Evolutionary conservation across 2,888 invertebrate species (phyloP), one percentile per base, ranked within the genome.

Genomic region (Melanotus villosus): DNA sequence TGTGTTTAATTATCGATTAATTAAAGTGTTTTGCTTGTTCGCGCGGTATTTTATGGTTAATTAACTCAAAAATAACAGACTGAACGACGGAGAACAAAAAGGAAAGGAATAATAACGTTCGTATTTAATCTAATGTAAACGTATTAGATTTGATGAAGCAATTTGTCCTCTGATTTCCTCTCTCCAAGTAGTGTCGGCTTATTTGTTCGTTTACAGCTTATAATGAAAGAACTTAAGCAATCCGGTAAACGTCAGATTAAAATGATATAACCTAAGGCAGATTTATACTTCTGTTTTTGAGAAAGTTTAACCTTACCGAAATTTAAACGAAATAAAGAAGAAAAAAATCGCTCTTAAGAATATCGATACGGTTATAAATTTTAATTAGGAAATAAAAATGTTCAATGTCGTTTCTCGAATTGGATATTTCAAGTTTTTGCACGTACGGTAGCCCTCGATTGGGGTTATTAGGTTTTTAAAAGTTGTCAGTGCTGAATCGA

Each of bases 401-500:
- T 14, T 59, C 59, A 45, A 59, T 43, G 26, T 45, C 43, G 45
- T 32, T 14, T 32, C 45, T 45, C 32, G 19, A 45, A 45, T 59
- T 43, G 59, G 45, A 19, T 19, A 43, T 45, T 59, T 14, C 59
- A 45, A 45, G 43, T 59, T 43, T 45, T 59, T 59, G 19, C 26
- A 10, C 16, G 30, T 2, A 41, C 41, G 26, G 30, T 23, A 45
- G 30, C 43, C 34, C 30, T 45, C 59, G 16, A 16, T 41, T 26
- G 16, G 58, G 43, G 58, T 41, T 58, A 41, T 41, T 58, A 41
- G 26, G 58, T 41, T 58, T 58, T 43, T 34, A 34, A n/a, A 34
- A 34, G 34, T 34, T 12, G 34, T 12, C 12, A 1, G 12, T 12
- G n/a, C n/a, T n/a, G n/a, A n/a, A n/a, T 34, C n/a, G 34, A 34